A percentile compares a stretch with the other conserved stretches of the same genome.
These are phyloP conservation scores for Falco cherrug DNA, from an alignment of 2,797 vertebrate species.

Conservation along the genomic window DNA sequence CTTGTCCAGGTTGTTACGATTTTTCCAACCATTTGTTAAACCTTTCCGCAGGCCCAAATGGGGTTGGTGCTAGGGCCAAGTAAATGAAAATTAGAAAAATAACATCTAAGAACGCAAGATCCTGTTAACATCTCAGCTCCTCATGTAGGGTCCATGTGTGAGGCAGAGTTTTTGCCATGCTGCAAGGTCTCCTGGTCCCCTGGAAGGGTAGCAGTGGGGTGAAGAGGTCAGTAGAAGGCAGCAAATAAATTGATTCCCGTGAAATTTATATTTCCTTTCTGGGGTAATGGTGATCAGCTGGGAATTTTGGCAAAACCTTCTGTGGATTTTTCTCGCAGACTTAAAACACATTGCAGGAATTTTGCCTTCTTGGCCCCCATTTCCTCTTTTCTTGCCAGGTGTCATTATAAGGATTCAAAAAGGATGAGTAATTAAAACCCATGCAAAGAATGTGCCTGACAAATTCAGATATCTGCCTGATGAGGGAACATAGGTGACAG, in stretches of 20 bases:
- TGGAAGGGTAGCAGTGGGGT: accelerated
- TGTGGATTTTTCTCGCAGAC: background rate
- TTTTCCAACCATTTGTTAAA: background rate
- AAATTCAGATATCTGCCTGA: background rate
- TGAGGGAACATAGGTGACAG: background rate
- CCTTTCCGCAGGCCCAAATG: background rate
- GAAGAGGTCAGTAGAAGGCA: background rate
- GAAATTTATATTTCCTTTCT: background rate
- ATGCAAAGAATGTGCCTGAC: background rate
- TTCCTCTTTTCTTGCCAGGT: background rate
- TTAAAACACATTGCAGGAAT: background rate
- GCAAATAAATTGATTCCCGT: background rate
- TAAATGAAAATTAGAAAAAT: background rate
- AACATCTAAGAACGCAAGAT: background rate
- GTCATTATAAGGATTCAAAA: constrained; percentile 2
- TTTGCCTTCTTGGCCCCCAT: background rate
- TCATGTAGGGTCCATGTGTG: accelerated
- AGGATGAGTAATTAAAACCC: constrained; percentile 44
- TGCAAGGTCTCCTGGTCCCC: background rate
- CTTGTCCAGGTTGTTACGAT: background rate
- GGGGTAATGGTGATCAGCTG: background rate
- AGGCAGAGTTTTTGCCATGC: background rate
- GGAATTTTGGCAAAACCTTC: background rate
- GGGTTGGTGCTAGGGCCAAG: background rate
- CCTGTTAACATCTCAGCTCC: background rate